These are phyloP conservation scores for Sander vitreus DNA, from an alignment of 2,113 vertebrate genomes.

Conservation along the genomic window DNA sequence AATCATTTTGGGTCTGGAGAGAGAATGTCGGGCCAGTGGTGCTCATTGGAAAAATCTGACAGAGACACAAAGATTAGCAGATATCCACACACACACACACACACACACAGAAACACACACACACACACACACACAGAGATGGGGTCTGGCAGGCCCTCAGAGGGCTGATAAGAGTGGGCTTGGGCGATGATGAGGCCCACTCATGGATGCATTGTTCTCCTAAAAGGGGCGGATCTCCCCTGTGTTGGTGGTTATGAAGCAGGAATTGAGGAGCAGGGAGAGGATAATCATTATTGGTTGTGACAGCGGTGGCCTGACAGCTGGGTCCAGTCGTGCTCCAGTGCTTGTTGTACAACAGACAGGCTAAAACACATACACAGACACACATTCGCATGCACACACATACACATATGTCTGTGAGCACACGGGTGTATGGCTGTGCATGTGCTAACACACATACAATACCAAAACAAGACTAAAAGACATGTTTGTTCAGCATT, in stretches of 20 bases:
- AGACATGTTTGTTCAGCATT: constrained; percentile 42
- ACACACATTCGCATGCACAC: constrained; percentile 45
- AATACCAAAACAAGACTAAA: constrained; percentile 45
- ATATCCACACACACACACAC: constrained; percentile 60
- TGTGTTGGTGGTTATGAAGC: constrained; percentile 80
- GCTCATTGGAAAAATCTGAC: constrained; percentile 73
- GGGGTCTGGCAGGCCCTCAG: constrained; percentile 69
- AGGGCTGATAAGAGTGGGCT: constrained; percentile 83
- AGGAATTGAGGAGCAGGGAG: constrained; percentile 80
- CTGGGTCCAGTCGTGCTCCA: constrained; percentile 86
- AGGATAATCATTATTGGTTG: constrained; percentile 87
- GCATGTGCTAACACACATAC: constrained; percentile 52
- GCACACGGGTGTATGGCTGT: constrained; percentile 22
- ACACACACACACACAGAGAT: constrained; percentile 45
- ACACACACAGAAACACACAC: constrained; percentile 42
- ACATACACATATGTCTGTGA: constrained; percentile 18
- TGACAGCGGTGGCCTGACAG: constrained; percentile 85
- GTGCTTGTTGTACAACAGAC: constrained; percentile 84
- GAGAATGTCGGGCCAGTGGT: constrained; percentile 60
- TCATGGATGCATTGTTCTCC: constrained; percentile 83
- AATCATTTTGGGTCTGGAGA: constrained; percentile 70
- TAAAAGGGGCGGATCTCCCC: constrained; percentile 80
- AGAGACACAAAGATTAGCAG: constrained; percentile 82
- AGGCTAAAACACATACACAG: constrained; percentile 56
- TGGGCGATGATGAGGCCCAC: constrained; percentile 83